Conservation (phyloP, 2,113 vertebrate genomes). For the Drymodes brunneopygia region DNA sequence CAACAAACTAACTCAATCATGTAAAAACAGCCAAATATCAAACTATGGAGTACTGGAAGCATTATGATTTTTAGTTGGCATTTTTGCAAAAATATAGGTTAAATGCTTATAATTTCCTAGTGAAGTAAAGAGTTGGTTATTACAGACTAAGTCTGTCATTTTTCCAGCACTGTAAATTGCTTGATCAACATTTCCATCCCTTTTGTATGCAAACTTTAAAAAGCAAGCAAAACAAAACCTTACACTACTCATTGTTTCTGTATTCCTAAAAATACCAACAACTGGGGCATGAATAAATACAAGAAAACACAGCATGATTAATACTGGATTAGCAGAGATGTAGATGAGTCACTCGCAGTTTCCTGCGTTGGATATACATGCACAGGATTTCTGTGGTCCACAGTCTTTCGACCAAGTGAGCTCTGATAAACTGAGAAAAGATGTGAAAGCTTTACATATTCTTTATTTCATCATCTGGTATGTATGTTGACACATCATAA, state of each 20-base stretch:
- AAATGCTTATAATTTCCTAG: neutral
- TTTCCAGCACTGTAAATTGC: neutral
- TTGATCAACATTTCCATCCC: neutral
- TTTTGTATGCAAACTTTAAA: neutral
- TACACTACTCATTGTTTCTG: neutral
- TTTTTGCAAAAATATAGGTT: neutral
- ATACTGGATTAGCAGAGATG: neutral
- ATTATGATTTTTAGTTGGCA: neutral
- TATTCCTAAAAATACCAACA: neutral
- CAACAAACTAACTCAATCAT: neutral
- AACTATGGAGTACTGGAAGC: neutral
- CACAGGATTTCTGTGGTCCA: neutral
- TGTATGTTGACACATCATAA: constrained; percentile 1
- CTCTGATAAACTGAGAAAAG: constrained; percentile 2
- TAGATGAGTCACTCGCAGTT: neutral
- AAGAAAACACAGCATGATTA: neutral
- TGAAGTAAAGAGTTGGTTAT: neutral
- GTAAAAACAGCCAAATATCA: neutral
- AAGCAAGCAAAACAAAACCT: neutral
- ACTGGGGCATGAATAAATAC: neutral
- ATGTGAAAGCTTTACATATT: neutral
- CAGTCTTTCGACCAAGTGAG: neutral
- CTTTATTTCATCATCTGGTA: constrained; percentile 36
- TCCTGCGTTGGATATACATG: neutral
- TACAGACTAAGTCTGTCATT: neutral